These are phyloP conservation scores for Myotis daubentonii DNA, from an alignment of 2,797 vertebrate genomes.

Conservation along the genomic window DNA sequence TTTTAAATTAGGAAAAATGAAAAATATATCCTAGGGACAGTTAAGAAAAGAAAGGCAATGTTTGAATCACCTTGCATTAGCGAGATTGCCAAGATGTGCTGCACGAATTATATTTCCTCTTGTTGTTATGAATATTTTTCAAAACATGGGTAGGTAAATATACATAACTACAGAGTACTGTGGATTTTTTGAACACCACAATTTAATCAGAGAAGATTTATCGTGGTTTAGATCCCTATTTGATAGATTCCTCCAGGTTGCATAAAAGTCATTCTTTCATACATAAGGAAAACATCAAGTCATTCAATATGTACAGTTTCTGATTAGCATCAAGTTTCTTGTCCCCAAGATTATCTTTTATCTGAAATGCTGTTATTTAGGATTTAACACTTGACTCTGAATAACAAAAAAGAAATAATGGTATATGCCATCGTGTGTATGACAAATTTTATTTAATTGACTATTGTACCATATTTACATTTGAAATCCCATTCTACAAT, in stretches of 20 bases:
- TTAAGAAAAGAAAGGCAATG: slow-evolving; percentile 25
- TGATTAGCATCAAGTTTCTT: background rate
- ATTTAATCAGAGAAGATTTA: background rate
- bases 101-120: slow-evolving; percentile 46
- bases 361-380: background rate
- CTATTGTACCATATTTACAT: background rate
- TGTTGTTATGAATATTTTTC: slow-evolving; percentile 17
- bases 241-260: background rate
- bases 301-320: background rate
- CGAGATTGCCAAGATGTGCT: background rate
- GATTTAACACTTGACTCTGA: background rate
- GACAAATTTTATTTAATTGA: background rate
- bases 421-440: too few species aligned
- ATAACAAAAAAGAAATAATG: background rate
- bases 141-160: background rate
- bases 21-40: slow-evolving; percentile 63
- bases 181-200: background rate
- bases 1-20: slow-evolving; percentile 68
- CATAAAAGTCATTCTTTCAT: background rate
- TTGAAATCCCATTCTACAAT: background rate
- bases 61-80: slow-evolving; percentile 52
- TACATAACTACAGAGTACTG: background rate
- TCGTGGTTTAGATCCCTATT: background rate
- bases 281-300: background rate
- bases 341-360: background rate